phyloP scores from a whole-genome alignment of 2,888 invertebrate species.

The Tanypteryx hageni region DNA sequence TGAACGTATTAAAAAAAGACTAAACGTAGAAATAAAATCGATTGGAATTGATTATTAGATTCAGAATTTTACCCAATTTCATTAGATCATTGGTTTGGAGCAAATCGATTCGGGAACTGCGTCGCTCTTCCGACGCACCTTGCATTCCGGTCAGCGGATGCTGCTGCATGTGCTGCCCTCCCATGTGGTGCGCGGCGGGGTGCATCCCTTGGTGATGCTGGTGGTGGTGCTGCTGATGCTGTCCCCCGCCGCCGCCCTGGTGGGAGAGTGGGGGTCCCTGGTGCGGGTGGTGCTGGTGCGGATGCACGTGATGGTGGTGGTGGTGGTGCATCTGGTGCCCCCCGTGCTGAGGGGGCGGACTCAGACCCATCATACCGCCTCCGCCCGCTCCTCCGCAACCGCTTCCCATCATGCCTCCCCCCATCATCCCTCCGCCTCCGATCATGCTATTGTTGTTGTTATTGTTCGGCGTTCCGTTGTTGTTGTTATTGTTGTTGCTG shows the following conservation, averaged over 20 bases:
- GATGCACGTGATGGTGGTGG: slow-evolving; percentile 76
- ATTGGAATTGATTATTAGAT: slow-evolving; percentile 10
- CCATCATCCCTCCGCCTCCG: slow-evolving; percentile 37
- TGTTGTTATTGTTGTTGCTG: slow-evolving; percentile 76
- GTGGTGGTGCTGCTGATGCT: slow-evolving; percentile 70
- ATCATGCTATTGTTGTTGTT: slow-evolving; percentile 78
- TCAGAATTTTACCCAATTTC: slow-evolving; percentile 59
- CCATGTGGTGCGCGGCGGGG: slow-evolving; percentile 73
- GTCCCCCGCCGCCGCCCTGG: slow-evolving; percentile 34
- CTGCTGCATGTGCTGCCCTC: slow-evolving; percentile 68
- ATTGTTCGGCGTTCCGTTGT: slow-evolving; percentile 74
- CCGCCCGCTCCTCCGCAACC: slow-evolving; percentile 74
- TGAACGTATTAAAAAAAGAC: neutral
- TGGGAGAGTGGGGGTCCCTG: slow-evolving; percentile 65
- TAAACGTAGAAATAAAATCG: neutral
- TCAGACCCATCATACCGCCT: slow-evolving; percentile 57
- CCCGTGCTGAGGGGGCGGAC: slow-evolving; percentile 62
- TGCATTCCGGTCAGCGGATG: slow-evolving; percentile 61
- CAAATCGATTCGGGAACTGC: slow-evolving; percentile 63
- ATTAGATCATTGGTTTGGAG: slow-evolving; percentile 57
- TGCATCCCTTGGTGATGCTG: slow-evolving; percentile 75
- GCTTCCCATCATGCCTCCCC: slow-evolving; percentile 65
- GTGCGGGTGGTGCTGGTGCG: slow-evolving; percentile 69
- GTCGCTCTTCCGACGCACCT: slow-evolving; percentile 63
- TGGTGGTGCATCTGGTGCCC: slow-evolving; percentile 65